phyloP scores from a whole-genome alignment of 2,888 invertebrate species.

The Aphodius sticticus region DNA sequence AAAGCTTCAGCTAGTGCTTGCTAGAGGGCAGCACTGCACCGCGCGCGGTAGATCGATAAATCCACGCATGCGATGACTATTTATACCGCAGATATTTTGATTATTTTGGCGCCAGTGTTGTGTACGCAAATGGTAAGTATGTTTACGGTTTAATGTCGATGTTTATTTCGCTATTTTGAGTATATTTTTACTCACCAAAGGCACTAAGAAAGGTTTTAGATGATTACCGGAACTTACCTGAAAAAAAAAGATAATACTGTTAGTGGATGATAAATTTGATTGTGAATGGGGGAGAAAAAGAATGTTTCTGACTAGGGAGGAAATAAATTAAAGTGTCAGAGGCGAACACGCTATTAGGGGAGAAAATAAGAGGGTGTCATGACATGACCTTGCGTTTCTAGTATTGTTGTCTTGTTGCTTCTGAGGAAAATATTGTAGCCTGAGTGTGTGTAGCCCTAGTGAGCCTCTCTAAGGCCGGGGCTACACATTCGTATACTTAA shows the following conservation, averaged over 20 bases:
- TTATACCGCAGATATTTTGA: neutral
- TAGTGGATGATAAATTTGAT: conserved; percentile 19
- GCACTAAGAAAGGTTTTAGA: neutral
- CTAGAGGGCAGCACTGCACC: conserved; percentile 36
- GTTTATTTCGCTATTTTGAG: neutral
- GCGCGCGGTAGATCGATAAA: neutral
- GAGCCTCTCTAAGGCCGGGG: too few relatives aligned
- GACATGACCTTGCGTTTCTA: neutral
- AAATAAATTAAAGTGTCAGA: neutral
- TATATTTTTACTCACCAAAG: conserved; percentile 9
- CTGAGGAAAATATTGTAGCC: neutral
- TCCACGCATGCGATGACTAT: neutral
- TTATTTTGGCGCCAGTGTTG: neutral
- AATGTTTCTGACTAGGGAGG: too few relatives aligned
- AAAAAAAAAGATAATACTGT: conserved; percentile 16
- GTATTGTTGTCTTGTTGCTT: neutral
- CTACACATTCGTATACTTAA: too few relatives aligned
- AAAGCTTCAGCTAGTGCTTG: conserved; percentile 19
- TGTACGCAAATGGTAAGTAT: neutral
- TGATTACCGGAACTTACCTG: conserved; percentile 28
- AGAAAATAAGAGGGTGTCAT: conserved; percentile 4
- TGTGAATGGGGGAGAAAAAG: neutral
- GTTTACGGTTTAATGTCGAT: neutral
- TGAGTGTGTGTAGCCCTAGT: too few relatives aligned
- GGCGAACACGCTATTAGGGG: neutral